Percentiles rank a stretch among this genome's conserved stretches.
phyloP scores from a whole-genome alignment of 2,888 invertebrate genomes.

The Yponomeuta evonymella region DNA sequence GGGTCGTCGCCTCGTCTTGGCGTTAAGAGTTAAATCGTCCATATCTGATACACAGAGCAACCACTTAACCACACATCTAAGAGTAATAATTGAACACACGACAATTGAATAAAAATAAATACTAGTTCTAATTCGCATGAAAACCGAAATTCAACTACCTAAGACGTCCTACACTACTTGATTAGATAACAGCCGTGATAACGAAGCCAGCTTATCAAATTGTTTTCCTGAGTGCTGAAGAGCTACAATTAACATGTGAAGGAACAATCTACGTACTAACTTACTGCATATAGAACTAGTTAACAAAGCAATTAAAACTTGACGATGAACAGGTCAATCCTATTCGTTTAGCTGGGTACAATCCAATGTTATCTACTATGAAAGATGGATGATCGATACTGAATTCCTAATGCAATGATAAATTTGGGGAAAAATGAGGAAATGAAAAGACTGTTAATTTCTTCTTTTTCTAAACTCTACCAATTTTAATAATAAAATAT shows the following conservation, averaged over 20 bases:
- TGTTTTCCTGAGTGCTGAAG: slow-evolving; percentile 31
- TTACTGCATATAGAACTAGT: neutral
- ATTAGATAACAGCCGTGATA: slow-evolving; percentile 66
- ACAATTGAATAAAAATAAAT: slow-evolving; percentile 22
- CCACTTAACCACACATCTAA: slow-evolving; percentile 28
- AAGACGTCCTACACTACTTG: slow-evolving; percentile 55
- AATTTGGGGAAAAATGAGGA: too few species aligned
- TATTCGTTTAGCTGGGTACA: neutral
- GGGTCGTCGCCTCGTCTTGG: slow-evolving; percentile 50
- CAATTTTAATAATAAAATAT: too few species aligned
- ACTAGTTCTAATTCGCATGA: slow-evolving; percentile 27
- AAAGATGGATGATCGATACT: neutral
- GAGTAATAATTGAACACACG: slow-evolving; percentile 28
- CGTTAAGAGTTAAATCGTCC: slow-evolving; percentile 45
- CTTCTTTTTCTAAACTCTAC: too few species aligned
- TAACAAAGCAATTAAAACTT: neutral
- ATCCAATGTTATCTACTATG: neutral
- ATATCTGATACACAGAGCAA: slow-evolving; percentile 38
- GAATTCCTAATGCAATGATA: too few species aligned
- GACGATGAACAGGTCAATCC: too few species aligned
- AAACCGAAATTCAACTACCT: slow-evolving; percentile 52
- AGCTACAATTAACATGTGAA: neutral
- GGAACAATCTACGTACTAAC: neutral
- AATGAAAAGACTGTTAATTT: too few species aligned
- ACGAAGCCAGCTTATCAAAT: slow-evolving; percentile 47